Percentiles rank a stretch among this genome's conserved stretches.
Evolutionary conservation across 2,113 vertebrate genomes (phyloP).

Genomic region (Malurus melanocephalus): DNA sequence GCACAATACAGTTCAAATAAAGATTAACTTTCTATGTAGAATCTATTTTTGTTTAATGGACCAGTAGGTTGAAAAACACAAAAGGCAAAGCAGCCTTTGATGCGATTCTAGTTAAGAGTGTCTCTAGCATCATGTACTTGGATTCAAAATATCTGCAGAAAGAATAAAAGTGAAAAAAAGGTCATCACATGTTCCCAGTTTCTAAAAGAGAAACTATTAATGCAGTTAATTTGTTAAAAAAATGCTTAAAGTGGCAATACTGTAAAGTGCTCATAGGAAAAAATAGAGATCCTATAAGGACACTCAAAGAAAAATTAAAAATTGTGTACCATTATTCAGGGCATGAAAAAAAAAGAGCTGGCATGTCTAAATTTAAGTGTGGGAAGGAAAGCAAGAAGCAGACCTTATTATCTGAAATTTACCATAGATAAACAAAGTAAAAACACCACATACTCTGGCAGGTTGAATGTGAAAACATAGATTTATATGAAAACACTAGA

Average conservation of each 20-base stretch:
- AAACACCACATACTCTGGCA: background rate
- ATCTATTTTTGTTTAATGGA: background rate
- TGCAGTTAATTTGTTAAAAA: background rate
- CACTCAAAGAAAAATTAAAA: background rate
- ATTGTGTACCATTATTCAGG: background rate
- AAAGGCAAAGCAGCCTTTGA: background rate
- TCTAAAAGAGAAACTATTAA: background rate
- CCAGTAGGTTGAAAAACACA: background rate
- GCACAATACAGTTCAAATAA: background rate
- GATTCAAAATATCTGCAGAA: background rate
- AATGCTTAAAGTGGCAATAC: background rate
- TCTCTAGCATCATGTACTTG: background rate
- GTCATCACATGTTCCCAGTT: background rate
- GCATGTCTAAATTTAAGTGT: background rate
- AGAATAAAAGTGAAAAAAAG: background rate
- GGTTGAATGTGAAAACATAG: background rate
- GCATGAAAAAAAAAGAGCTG: background rate
- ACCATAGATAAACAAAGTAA: background rate
- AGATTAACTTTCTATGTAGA: background rate
- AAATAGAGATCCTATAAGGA: background rate
- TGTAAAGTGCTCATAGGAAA: background rate
- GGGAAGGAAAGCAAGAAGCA: background rate
- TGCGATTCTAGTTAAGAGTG: background rate
- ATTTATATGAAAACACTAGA: background rate
- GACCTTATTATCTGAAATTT: background rate